A percentile compares a stretch with the other conserved stretches of the same genome.
phyloP scores from a whole-genome alignment of 2,113 vertebrate species.

The Onychostoma macrolepis region DNA sequence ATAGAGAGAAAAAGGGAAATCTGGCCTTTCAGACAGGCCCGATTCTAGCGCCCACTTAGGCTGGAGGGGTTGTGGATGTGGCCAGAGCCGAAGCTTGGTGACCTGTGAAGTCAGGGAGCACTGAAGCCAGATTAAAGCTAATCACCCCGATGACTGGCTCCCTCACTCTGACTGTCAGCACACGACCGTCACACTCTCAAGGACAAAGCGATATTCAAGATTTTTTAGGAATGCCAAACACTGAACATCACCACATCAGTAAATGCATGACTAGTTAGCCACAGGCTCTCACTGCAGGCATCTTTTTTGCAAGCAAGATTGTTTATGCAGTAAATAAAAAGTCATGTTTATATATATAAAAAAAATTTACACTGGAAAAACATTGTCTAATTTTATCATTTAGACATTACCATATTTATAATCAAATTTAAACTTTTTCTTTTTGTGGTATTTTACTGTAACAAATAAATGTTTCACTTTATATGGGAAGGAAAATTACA shows the following conservation, averaged over 20 bases:
- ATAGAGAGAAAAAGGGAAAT: slow-evolving; percentile 9
- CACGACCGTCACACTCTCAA: slow-evolving; percentile 42
- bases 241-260: not conserved
- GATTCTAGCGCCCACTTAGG: slow-evolving; percentile 1
- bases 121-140: slow-evolving; percentile 55
- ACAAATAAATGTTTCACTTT: no score
- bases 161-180: slow-evolving; percentile 44
- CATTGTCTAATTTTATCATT: no score
- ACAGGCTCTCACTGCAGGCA: not conserved
- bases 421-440: no score
- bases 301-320: not conserved
- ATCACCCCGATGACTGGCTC: slow-evolving; percentile 53
- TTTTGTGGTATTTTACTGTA: no score
- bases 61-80: slow-evolving; percentile 27
- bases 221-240: not conserved
- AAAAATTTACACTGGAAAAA: no score
- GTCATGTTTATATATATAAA: no score
- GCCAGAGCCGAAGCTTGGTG: slow-evolving; percentile 49
- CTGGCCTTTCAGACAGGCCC: not conserved
- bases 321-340: not conserved
- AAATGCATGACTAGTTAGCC: not conserved
- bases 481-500: no score
- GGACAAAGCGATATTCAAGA: slow-evolving; percentile 44
- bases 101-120: slow-evolving; percentile 59
- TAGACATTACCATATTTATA: no score